These are phyloP conservation scores for Mactromeris polynyma DNA, from an alignment of 2,888 invertebrate genomes.

Conservation along the genomic window DNA sequence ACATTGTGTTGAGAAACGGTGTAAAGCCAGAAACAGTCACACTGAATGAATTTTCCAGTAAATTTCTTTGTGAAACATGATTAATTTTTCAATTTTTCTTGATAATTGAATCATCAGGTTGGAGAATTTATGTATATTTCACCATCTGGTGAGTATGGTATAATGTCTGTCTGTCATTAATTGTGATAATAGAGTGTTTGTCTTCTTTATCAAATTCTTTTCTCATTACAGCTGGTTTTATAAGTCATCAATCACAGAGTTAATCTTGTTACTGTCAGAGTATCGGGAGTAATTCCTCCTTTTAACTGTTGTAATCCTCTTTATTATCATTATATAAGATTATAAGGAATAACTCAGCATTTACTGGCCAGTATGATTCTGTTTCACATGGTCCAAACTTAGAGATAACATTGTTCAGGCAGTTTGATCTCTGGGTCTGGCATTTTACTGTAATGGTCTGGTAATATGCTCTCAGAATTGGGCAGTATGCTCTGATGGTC, in stretches of 20 bases:
- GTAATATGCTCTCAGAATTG: too few species aligned
- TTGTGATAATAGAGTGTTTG: neutral
- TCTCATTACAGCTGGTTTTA: neutral
- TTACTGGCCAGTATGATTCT: neutral
- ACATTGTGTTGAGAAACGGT: too few species aligned
- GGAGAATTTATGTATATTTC: neutral
- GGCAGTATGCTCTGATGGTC: too few species aligned
- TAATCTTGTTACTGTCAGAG: constrained; percentile 1
- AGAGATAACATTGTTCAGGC: neutral
- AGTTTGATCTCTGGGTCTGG: too few species aligned
- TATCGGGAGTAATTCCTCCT: neutral
- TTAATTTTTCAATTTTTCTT: too few species aligned
- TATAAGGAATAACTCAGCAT: neutral
- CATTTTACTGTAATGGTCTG: too few species aligned
- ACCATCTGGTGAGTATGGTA: neutral
- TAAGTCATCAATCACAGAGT: neutral
- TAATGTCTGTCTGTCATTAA: neutral
- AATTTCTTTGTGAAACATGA: too few species aligned
- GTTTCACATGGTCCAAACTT: neutral
- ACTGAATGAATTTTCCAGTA: too few species aligned
- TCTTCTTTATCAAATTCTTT: neutral
- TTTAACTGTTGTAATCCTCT: neutral
- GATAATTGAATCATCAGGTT: too few species aligned
- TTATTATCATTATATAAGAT: constrained; percentile 22
- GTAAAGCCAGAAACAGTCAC: too few species aligned